Evolutionary conservation across 2,888 invertebrate genomes (phyloP), one percentile per base, ranked within the genome.

Genomic region (Lissocephala sabroskyi): DNA sequence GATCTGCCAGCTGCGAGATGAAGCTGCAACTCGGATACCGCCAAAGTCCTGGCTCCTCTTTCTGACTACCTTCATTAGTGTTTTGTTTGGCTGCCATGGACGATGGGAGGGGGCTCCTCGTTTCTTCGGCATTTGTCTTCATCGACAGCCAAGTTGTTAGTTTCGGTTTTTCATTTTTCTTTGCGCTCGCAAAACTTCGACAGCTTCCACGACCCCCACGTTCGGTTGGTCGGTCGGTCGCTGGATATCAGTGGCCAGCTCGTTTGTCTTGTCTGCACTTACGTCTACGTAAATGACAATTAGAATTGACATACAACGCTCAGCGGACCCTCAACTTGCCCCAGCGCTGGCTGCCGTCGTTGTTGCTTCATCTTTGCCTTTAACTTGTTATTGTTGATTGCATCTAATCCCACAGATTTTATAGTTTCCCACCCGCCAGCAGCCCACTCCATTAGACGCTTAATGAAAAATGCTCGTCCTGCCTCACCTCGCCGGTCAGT

Each of bases 231-330:
- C 51, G n/a, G n/a, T n/a, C 71, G 60, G 56, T 70, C 68, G 58
- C 52, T 65, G 68, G 59, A 71, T 77, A 70, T 70, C 68, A 74
- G 75, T 74, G 60, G 77, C 68, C 54, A 70, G 70, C 68, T 78
- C 71, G 78, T 78, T 71, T 71, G 71, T 71, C 71, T 71, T 71
- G 58, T 52, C 65, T 56, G 49, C 76, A 64, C 78, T 71, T 70
- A 70, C 68, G 76, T 75, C 74, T 78, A 71, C 76, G 76, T 71
- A 71, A n/a, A 71, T 71, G 71, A 71, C 71, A 71, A 71, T 71
- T 71, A 78, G 76, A 71, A 71, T 78, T 71, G 71, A 71, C 71
- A 71, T 73, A 71, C 76, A 37, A 56, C 41, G 55, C 60, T 53
- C 29, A 23, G 17, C 39, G 7, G 9, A 16, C 23, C 14, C 50